These are phyloP conservation scores for Empidonax traillii DNA, from an alignment of 2,113 vertebrate genomes.

Conservation along the genomic window DNA sequence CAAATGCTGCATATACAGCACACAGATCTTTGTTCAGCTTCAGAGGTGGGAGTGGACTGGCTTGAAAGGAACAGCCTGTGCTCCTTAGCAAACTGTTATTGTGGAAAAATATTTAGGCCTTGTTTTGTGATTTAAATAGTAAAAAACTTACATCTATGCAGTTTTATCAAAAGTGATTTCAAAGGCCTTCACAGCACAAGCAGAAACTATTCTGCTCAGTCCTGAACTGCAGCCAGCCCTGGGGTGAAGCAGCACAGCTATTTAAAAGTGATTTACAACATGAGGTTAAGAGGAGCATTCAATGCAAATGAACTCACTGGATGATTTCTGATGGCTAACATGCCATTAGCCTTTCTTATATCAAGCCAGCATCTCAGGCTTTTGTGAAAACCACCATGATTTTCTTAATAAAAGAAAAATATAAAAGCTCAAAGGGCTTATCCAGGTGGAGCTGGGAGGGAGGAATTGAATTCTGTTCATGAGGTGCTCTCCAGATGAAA, in stretches of 20 bases:
- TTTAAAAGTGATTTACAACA: conserved; percentile 59
- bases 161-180: conserved; percentile 24
- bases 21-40: neutral
- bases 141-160: neutral
- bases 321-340: conserved; percentile 40
- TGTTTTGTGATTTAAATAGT: neutral
- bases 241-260: neutral
- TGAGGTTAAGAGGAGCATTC: conserved; percentile 41
- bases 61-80: neutral
- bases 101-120: neutral
- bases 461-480: neutral
- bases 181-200: neutral
- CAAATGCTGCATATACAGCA: neutral
- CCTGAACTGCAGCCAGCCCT: conserved; percentile 24
- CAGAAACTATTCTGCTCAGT: neutral
- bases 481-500: neutral
- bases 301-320: conserved; percentile 48
- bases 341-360: conserved; percentile 23
- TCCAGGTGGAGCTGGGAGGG: neutral
- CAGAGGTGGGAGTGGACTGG: neutral
- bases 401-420: conserved; percentile 8
- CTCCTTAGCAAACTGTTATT: neutral
- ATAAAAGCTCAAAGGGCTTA: neutral
- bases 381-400: neutral
- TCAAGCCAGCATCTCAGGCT: neutral